Base-by-base conservation (phyloP, 2,113 vertebrate genomes). In the Dunckerocampus dactyliophorus region DNA sequence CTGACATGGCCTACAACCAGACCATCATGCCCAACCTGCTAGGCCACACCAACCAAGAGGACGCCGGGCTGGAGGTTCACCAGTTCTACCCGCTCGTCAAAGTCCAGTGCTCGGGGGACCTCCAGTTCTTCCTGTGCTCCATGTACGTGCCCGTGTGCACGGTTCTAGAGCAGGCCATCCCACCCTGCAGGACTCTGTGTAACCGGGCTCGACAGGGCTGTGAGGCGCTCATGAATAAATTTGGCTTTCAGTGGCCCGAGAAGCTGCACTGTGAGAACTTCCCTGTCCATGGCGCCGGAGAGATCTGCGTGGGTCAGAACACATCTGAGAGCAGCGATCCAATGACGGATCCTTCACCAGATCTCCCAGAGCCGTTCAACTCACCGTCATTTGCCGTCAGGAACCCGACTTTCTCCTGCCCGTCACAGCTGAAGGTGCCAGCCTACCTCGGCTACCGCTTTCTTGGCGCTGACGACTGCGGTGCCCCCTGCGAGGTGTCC, bases 1-100 rank as follows among this genome's bases (percentile, higher is more conserved):
- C 19, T 0, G 91, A 94, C 83, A 90, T 95, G n/a, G 90, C 91
- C 64, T 95, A 95, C 88, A 95, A 94, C 82, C 92, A 92, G 82
- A 95, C 93, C 65, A 93, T 95, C 88, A 89, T 94, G 92, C 93
- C 93, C 69, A 95, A 94, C 80, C 89, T 95, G 37, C 85, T 95
- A 79, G 93, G 93, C 1, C 93, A 95, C 88, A 88, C 88, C 19
- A 93, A 87, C 78, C 93, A 95, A 72, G 93, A 94, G 79, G 93
- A 94, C 8, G 93, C 93, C 0, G 93, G 93, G 43, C 89, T 94
- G 67, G 93, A 95, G 80, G 93, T 94, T 20, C 93, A 95, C 74
- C 93, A 95, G 82, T 95, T 81, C 14, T 81, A 74, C 65, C 81
- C 81, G 0, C 71, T 83, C 34, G 81, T 83, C 0, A 48, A 74